These are phyloP conservation scores for Periophthalmus magnuspinnatus DNA, from an alignment of 2,797 vertebrate genomes.

Conservation along the genomic window DNA sequence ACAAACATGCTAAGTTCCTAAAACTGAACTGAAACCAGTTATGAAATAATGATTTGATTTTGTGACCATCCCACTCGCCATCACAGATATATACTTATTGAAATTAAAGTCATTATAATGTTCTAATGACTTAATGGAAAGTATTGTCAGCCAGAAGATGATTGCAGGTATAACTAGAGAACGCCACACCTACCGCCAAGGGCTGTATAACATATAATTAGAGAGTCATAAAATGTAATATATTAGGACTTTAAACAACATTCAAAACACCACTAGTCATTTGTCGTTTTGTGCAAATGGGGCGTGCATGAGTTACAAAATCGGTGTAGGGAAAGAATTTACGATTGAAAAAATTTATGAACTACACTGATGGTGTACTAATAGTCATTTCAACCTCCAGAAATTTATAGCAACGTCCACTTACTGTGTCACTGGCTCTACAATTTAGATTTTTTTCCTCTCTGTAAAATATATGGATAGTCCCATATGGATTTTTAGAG, in stretches of 20 bases:
- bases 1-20: too few species aligned
- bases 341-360: not conserved
- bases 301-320: not conserved
- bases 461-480: too few species aligned
- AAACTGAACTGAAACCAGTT: too few species aligned
- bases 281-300: not conserved
- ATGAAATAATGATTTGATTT: too few species aligned
- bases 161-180: not conserved
- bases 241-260: not conserved
- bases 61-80: too few species aligned
- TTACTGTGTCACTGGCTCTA: too few species aligned
- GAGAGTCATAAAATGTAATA: not conserved
- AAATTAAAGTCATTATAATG: too few species aligned
- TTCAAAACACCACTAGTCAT: not conserved
- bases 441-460: not conserved
- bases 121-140: too few species aligned
- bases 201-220: not conserved
- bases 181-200: not conserved
- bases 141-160: not conserved
- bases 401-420: not conserved
- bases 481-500: too few species aligned
- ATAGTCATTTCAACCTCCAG: not conserved
- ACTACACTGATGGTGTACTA: not conserved
- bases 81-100: too few species aligned
- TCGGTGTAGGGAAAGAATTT: not conserved